Base-by-base conservation (phyloP, 2,797 vertebrate species). In the Rhynchonycteris naso region DNA sequence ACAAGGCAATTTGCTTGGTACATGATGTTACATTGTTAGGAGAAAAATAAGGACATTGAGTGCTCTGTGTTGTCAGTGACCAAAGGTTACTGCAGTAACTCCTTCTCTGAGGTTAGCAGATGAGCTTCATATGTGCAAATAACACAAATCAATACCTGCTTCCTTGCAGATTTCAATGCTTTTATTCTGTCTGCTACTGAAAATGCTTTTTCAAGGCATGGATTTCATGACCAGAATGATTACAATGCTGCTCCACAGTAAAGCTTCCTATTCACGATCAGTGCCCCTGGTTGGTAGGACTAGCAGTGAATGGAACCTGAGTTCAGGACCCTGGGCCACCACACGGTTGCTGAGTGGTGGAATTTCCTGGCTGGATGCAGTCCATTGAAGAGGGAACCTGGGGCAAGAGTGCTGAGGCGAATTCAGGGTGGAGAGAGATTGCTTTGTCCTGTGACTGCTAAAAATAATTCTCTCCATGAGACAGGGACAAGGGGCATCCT, bases 71-170 rank as follows among this genome's bases (percentile, higher is more conserved):
- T 90, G 16, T 89, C 18, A 58, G 50, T 50, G 30, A 69, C 30
- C 52, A 43, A 92, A 88, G 75, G 50, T 91, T 56, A 59, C 56
- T 71, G 90, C 54, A 90, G 50, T 65, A 61, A 79, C 59, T 12
- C 38, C 26, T 72, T 84, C 81, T 90, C 69, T 2, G 50, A 61
- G 35, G 26, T 74, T 71, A 87, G 56, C 15, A 24, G 30, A 54
- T 75, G 63, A 69, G 52, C 78, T 68, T 90, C 33, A 84, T 33
- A 93, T 83, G 83, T 66, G 21, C 71, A 78, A 90, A 94, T 52
- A 81, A 72, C 58, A 83, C 56, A 92, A 92, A 94, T 88, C 68
- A 91, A 26, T 80, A 63, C 28, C 76, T 94, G 33, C 72, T 94
- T 91, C 38, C 35, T 76, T 69, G 38, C 18, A 75, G 84, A 90